phyloP scores from a whole-genome alignment of 35 echinoderm and acorn worm genomes.

The Chiridota heheva region DNA sequence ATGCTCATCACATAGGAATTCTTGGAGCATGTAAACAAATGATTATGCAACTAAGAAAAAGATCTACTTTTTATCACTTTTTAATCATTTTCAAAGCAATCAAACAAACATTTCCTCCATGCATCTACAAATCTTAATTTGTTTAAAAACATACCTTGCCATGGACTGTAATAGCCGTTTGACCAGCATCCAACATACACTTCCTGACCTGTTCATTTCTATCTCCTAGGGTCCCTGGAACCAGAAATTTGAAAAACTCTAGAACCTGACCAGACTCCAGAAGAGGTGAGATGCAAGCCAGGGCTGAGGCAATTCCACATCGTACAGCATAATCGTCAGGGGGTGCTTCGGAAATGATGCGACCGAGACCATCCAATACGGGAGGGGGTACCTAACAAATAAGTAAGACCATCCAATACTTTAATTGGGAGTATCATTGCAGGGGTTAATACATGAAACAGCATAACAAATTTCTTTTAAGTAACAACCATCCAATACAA shows the following conservation, averaged over 20 bases:
- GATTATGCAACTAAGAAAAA: too few species aligned
- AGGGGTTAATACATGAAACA: too few species aligned
- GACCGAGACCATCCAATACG: constrained; percentile 77
- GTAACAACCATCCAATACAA: constrained; percentile 74
- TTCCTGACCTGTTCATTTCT: constrained; percentile 63
- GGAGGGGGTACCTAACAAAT: constrained; percentile 65
- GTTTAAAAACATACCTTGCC: constrained; percentile 97
- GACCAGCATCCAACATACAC: constrained; percentile 76
- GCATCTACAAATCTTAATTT: too few species aligned
- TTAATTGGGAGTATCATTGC: too few species aligned
- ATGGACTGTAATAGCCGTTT: constrained; percentile 66
- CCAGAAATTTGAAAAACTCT: constrained; percentile 77
- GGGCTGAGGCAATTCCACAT: constrained; percentile 75
- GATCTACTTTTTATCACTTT: too few species aligned
- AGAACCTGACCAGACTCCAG: constrained; percentile 59
- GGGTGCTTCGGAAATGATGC: constrained; percentile 75
- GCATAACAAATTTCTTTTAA: too few species aligned
- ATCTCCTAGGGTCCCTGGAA: constrained; percentile 76
- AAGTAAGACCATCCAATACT: background rate
- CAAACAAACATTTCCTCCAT: too few species aligned
- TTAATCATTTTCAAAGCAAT: too few species aligned
- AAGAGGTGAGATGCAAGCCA: constrained; percentile 75
- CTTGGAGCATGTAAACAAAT: too few species aligned
- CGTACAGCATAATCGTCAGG: constrained; percentile 75
- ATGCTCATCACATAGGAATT: too few species aligned